Base-by-base conservation (phyloP, 2,888 invertebrate genomes). In the Penaeus monodon region DNA sequence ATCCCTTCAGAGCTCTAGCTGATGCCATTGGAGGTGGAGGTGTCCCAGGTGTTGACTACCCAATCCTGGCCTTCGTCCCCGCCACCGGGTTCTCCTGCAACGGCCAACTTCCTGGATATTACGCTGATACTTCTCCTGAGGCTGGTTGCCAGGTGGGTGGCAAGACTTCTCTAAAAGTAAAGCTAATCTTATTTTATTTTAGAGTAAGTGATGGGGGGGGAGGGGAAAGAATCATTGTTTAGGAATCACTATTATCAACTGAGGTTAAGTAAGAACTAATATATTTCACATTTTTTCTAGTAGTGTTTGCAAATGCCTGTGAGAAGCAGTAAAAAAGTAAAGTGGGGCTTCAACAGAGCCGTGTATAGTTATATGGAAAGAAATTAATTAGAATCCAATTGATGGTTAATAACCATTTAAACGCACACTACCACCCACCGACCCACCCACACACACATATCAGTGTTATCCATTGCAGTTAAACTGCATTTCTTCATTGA, bases 41-140 rank as follows among this genome's bases (percentile, higher is more conserved):
- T 20, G 79, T 89, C 29, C 87, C 89, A n/a, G 89, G 87, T n/a
- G 81, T 78, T 27, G 89, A 89, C 87, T 89, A 89, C 81, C 89
- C 29, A 79, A n/a, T 89, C 81, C 78, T 89, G 78, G 81, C 87
- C 44, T 81, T 79, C 65, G 81, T 89, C 27, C 89, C 89, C 44
- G 73, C 68, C 87, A 89, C 89, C 44, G 85, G 86, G 12, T 89
- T 89, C 89, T 65, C 85, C n/a, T 89, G 89, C 80, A 73, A 77
- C 63, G 89, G 84, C 29, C 86, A 76, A 74, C 70, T 84, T 24
- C 88, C 88, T 4, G 89, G 89, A 57, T 89, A 87, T 86, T 89
- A 86, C 81, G 89, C 86, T 14, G 89, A 89, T 73, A 83, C 78
- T 66, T 80, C 88, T 17, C 76, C 79, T 10, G 82, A 76, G 24